Conservation (phyloP, 1,140 invertebrate species). For the Megalonaias nervosa region DNA sequence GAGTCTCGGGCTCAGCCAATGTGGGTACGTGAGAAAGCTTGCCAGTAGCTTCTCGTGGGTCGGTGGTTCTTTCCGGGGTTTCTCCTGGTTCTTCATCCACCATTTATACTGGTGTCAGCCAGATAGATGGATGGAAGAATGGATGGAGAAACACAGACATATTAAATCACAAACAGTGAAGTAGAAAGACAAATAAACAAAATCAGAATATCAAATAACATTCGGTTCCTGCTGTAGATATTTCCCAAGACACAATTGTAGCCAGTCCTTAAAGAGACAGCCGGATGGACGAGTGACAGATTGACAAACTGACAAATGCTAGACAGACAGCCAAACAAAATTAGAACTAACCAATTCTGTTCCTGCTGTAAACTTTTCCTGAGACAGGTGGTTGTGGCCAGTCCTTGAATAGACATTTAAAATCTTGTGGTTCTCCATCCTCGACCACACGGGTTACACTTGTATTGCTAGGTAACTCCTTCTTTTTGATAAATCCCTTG, state of each 20-base stretch:
- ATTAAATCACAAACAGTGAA: too few relatives aligned
- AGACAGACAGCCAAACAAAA: background rate
- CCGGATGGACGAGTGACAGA: background rate
- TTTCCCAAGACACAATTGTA: too few relatives aligned
- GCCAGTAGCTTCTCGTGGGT: too few relatives aligned
- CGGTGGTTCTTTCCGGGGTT: too few relatives aligned
- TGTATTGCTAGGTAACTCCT: slow-evolving; percentile 82
- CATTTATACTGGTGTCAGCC: too few relatives aligned
- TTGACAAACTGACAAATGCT: background rate
- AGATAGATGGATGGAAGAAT: too few relatives aligned
- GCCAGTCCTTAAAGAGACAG: background rate
- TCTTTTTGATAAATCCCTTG: slow-evolving; percentile 90
- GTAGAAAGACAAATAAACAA: background rate
- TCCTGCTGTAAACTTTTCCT: slow-evolving; percentile 66
- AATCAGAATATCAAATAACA: too few relatives aligned
- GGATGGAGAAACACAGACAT: too few relatives aligned
- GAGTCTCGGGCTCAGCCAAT: too few relatives aligned
- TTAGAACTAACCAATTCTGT: slow-evolving; percentile 60
- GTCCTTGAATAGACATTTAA: slow-evolving; percentile 84
- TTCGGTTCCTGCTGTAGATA: too few relatives aligned
- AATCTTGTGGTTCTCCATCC: slow-evolving; percentile 87
- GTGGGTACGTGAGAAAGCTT: too few relatives aligned
- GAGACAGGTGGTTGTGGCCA: slow-evolving; percentile 76
- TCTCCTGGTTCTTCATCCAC: too few relatives aligned
- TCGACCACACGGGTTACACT: slow-evolving; percentile 87